These are phyloP conservation scores for Stigmatopora argus DNA, from an alignment of 2,113 vertebrate species.

Conservation along the genomic window DNA sequence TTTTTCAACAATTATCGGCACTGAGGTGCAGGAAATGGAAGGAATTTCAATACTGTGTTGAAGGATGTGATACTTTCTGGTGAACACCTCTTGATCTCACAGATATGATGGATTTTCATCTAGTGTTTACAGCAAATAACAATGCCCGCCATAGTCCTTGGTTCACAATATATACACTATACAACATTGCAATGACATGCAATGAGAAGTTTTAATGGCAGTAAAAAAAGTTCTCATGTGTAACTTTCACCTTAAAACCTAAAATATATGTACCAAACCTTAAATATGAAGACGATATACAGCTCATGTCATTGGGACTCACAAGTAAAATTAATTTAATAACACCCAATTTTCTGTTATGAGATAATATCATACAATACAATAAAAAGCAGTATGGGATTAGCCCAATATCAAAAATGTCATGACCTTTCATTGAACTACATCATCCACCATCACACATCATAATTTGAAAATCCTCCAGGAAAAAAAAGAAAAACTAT, in stretches of 20 bases:
- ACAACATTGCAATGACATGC: not conserved
- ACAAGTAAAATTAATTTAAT: not conserved
- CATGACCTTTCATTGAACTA: constrained; percentile 38
- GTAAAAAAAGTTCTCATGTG: not conserved
- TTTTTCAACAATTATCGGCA: constrained; percentile 26
- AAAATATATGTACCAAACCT: not conserved
- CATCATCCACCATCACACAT: constrained; percentile 18
- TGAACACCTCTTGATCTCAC: constrained; percentile 5
- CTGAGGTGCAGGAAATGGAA: constrained; percentile 25
- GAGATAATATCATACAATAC: constrained; percentile 26
- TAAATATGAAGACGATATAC: too few relatives aligned
- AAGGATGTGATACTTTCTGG: not conserved
- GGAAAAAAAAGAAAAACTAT: constrained; percentile 47
- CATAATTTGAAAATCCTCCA: constrained; percentile 36
- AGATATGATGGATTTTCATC: not conserved
- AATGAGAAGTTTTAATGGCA: not conserved
- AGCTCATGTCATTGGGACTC: too few relatives aligned
- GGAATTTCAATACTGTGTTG: constrained; percentile 48
- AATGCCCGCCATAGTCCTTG: not conserved
- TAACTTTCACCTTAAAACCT: not conserved
- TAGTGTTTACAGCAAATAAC: not conserved
- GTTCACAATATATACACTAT: not conserved
- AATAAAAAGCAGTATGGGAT: constrained; percentile 7
- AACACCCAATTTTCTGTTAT: constrained; percentile 31
- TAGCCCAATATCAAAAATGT: constrained; percentile 30